These are phyloP conservation scores for Rhincodon typus DNA, from an alignment of 2,797 vertebrate species.

Conservation along the genomic window DNA sequence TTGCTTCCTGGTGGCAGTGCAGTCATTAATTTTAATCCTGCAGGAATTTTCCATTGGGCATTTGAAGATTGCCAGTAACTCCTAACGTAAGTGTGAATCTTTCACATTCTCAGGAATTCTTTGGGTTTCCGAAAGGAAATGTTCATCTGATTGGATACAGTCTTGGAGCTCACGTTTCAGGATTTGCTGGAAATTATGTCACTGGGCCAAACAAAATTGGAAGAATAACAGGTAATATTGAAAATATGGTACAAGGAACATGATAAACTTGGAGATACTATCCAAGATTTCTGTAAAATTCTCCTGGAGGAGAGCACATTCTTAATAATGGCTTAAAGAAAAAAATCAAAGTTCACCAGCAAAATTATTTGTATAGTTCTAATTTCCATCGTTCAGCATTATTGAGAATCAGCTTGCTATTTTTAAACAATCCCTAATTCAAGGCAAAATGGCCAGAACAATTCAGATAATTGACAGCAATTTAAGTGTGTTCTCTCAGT, in stretches of 20 bases:
- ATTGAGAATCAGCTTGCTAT: neutral
- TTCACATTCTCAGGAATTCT: slow-evolving; percentile 57
- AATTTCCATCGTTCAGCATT: neutral
- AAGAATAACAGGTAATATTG: slow-evolving; percentile 82
- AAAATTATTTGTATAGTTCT: neutral
- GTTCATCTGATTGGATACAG: slow-evolving; percentile 91
- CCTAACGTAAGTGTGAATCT: neutral
- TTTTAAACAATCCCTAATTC: neutral
- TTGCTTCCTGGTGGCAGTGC: neutral
- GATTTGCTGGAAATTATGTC: slow-evolving; percentile 82
- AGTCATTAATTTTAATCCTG: neutral
- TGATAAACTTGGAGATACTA: neutral
- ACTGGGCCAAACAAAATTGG: slow-evolving; percentile 68
- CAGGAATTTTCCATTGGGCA: neutral
- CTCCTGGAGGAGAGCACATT: neutral
- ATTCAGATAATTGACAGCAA: neutral
- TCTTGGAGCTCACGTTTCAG: slow-evolving; percentile 87
- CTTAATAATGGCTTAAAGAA: neutral
- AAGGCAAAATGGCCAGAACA: neutral
- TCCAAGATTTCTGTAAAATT: neutral
- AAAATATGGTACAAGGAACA: neutral
- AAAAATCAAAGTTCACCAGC: neutral
- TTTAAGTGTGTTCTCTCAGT: neutral
- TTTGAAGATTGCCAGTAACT: neutral
- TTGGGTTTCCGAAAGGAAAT: slow-evolving; percentile 62